Evolutionary conservation across 2,113 vertebrate species (phyloP), one percentile per base, ranked within the genome.

Genomic region (Psilopogon haemacephalus): DNA sequence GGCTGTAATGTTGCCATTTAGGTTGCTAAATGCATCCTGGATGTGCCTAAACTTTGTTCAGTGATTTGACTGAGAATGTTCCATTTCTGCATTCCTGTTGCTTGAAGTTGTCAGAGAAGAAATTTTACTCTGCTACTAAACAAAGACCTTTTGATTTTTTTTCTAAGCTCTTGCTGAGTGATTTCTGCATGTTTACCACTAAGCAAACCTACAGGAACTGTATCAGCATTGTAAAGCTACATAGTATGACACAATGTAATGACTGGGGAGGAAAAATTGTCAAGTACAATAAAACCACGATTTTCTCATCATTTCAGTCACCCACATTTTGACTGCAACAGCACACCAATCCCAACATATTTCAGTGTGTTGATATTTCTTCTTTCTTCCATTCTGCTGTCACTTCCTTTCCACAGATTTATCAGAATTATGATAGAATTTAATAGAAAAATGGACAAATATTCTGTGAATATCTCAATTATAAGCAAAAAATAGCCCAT

Each of bases 61-160:
- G 17, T 85, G 83, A 84, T 85, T 89, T 95, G 67, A 85, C 80
- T 89, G 37, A 60, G 88, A 94, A 89, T 88, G 80, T 76, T 93
- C 95, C 68, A 55, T 82, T 84, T 85, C 91, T 89, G 37, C 77
- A 90, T 97, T 97, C 95, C 94, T 96, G 40, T 88, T 75, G 55
- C 91, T 95, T 79, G 56, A 90, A 94, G 90, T 90, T 96, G 92
- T 97, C 97, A 95, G 92, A 96, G 60, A 24, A 89, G 86, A 95
- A 96, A 89, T 58, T 95, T 94, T 93, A 94, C 86, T 92, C 88
- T 91, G 67, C 60, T 69, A 60, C 63, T 55, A 86, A 95, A 96
- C 91, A 97, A 95, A 96, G 88, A 62, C 81, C 90, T 94, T 95
- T 96, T 96, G 90, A 90, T 94, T 91, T 93, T 94, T 94, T 96